Evolutionary conservation across 2,797 vertebrate species (phyloP).

Genomic region (Phylloscopus collybita): DNA sequence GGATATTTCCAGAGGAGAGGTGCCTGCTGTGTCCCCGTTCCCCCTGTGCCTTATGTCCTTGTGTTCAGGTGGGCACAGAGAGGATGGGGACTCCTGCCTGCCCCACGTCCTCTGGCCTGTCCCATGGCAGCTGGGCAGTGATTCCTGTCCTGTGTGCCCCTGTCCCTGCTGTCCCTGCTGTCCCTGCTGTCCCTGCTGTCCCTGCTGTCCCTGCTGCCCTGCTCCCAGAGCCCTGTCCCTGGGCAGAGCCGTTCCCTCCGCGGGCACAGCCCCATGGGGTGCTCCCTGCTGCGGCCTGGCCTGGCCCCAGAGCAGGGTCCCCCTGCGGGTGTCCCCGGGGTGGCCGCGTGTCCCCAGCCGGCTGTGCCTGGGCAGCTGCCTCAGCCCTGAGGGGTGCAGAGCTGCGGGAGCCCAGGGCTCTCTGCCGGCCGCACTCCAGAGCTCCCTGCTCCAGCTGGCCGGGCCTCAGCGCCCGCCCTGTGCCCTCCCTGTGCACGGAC

Average conservation of each 20-base stretch:
- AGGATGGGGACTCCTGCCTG: neutral
- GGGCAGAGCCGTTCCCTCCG: neutral
- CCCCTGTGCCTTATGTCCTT: neutral
- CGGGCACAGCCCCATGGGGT: neutral
- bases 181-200: neutral
- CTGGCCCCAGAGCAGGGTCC: neutral
- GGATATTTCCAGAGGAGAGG: neutral
- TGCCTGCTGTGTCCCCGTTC: neutral
- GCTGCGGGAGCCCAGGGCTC: neutral
- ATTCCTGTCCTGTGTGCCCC: neutral
- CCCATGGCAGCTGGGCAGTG: fast-evolving
- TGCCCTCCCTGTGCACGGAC: too few species aligned
- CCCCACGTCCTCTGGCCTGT: fast-evolving
- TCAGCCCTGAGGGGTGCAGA: neutral
- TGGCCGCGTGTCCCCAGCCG: neutral
- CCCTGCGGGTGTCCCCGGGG: neutral
- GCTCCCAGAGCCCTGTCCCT: too few species aligned
- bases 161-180: neutral
- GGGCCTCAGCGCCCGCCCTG: too few species aligned
- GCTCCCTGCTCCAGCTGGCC: neutral
- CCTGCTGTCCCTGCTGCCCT: neutral
- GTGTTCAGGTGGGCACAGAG: too few species aligned
- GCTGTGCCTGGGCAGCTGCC: neutral
- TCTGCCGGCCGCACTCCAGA: neutral
- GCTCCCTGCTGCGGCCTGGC: neutral